Conservation (phyloP, 2,113 vertebrate species). For the Serinus canaria region DNA sequence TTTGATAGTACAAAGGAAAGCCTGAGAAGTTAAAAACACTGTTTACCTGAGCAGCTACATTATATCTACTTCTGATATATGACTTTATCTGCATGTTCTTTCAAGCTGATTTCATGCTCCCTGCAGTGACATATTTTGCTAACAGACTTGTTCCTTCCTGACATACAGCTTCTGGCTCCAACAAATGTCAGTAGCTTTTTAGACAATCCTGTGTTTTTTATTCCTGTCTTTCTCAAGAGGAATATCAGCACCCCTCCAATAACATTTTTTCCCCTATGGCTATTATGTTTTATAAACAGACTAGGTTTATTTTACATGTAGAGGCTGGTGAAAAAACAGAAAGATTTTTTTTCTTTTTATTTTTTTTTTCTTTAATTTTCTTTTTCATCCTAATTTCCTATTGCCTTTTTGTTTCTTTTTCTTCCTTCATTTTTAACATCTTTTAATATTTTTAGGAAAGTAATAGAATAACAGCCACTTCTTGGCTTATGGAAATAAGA, state of each 20-base stretch:
- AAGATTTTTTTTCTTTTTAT: background rate
- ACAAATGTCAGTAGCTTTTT: conserved; percentile 56
- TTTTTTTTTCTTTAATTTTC: too few relatives aligned
- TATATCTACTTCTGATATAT: background rate
- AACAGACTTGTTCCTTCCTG: conserved; percentile 41
- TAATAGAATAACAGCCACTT: background rate
- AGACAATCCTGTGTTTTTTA: conserved; percentile 52
- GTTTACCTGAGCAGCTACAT: background rate
- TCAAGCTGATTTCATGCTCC: conserved; percentile 38
- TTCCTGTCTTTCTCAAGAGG: conserved; percentile 39
- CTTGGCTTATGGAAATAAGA: background rate
- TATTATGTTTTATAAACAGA: conserved; percentile 3
- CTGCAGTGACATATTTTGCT: conserved; percentile 57
- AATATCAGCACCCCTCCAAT: conserved; percentile 1
- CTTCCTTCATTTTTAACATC: background rate
- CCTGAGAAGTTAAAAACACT: background rate
- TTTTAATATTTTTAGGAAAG: background rate
- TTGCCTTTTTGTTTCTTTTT: too few relatives aligned
- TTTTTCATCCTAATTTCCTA: background rate
- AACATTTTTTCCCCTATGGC: conserved; percentile 1
- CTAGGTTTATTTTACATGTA: background rate
- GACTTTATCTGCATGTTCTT: conserved; percentile 43
- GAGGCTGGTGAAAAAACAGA: background rate
- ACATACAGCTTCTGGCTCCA: conserved; percentile 48
- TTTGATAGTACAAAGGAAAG: background rate